Evolutionary conservation across 2,113 vertebrate genomes (phyloP), one percentile per base, ranked within the genome.

Genomic region (Kobus ellipsiprymnus): DNA sequence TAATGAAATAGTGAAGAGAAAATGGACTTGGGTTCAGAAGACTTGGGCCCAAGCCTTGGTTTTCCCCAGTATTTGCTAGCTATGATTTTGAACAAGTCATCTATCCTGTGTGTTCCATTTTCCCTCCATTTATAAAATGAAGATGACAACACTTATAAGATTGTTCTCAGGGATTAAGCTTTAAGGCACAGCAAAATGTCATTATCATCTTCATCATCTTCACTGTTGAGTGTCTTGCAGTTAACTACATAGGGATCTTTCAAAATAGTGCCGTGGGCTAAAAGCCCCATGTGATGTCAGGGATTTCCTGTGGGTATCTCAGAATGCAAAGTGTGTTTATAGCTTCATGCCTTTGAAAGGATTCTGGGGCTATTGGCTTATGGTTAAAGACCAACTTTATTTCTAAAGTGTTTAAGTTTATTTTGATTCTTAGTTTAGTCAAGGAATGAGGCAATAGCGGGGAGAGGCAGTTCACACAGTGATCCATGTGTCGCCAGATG

Each of bases 361-460:
- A 64, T 90, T 89, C 86, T 86, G 60, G 59, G 33, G 62, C 85
- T 92, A 6, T 60, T 96, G 88, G 91, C 62, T 40, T 82, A 30
- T 82, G 91, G 25, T 33, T 93, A 55, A 96, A 44, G 59, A 91
- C 60, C 94, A 87, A 80, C 67, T 95, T 97, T 97, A 78, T 96
- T 96, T 96, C 95, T 95, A 50, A 83, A 94, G 86, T 95, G 83
- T 94, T 95, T 55, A 50, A 54, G 88, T 97, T 98, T 97, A 97
- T 95, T 94, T 97, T 96, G 83, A 97, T 77, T 87, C 86, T 94
- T 84, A 94, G 62, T 92, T 97, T 98, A 96, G 95, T 97, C 19
- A 87, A 87, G 55, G 89, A 95, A 64, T 83, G 89, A 97, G 80
- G 74, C 67, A 19, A 13, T 8, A 3, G 10, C 4, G 13, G 59